phyloP scores from a whole-genome alignment of 1,140 invertebrate genomes.

The Calycopis cecrops region DNA sequence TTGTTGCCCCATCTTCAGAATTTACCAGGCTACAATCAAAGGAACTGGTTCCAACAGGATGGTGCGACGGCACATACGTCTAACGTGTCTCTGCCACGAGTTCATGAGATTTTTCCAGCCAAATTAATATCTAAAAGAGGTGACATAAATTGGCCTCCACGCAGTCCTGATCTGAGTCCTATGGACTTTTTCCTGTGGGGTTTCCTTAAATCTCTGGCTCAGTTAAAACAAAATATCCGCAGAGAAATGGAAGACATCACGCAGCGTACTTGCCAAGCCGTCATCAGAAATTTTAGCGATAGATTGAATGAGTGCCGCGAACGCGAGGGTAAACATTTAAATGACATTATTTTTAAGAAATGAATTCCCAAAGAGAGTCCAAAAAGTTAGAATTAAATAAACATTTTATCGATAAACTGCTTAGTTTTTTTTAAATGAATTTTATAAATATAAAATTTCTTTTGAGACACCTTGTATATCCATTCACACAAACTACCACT shows the following conservation, averaged over 20 bases:
- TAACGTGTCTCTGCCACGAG: background rate
- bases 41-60: background rate
- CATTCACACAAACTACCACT: too few species aligned
- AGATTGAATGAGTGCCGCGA: background rate
- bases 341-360: slow-evolving; percentile 16
- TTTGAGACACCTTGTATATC: slow-evolving; percentile 10
- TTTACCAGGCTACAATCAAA: background rate
- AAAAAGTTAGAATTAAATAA: slow-evolving; percentile 16
- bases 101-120: background rate
- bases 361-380: slow-evolving; percentile 15
- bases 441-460: slow-evolving; percentile 15
- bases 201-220: slow-evolving; percentile 4
- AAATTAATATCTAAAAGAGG: background rate
- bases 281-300: background rate
- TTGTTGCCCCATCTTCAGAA: background rate
- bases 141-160: slow-evolving; percentile 3
- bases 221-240: background rate
- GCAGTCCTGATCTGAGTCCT: background rate
- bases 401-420: slow-evolving; percentile 11
- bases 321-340: background rate
- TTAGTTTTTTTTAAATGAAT: slow-evolving; percentile 10
- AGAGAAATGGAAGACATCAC: too few species aligned
- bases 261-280: too few species aligned
- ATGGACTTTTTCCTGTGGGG: slow-evolving; percentile 5
- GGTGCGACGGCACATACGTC: background rate